Percentiles rank a stretch among this genome's conserved stretches.
These are phyloP conservation scores for Dryococelus australis DNA, from an alignment of 2,888 invertebrate species.

Conservation along the genomic window DNA sequence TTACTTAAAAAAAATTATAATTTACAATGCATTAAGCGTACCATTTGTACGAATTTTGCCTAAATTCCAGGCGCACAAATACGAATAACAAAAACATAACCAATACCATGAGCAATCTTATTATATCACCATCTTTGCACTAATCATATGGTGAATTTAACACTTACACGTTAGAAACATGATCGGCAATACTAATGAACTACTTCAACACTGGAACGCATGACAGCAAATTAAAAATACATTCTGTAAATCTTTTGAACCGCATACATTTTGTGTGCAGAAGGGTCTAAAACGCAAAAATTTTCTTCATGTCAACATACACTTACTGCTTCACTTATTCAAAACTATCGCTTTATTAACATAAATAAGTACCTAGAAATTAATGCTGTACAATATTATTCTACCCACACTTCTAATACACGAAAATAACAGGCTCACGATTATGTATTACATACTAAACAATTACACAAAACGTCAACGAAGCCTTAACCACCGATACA, in stretches of 20 bases:
- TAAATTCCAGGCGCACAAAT: too few species aligned
- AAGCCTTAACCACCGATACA: neutral
- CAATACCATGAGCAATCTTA: too few species aligned
- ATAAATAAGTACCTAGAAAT: neutral
- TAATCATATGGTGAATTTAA: too few species aligned
- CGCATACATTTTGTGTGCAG: neutral
- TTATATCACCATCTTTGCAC: too few species aligned
- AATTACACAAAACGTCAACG: neutral
- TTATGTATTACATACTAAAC: neutral
- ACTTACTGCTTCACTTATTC: neutral
- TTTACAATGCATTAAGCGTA: too few species aligned
- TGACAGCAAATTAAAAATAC: neutral
- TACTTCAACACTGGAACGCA: neutral
- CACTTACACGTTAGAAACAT: too few species aligned
- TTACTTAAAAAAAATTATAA: too few species aligned
- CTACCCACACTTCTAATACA: neutral
- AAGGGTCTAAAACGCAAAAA: slow-evolving; percentile 13
- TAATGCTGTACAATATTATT: neutral
- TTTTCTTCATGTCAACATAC: neutral
- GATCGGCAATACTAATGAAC: neutral
- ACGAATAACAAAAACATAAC: too few species aligned
- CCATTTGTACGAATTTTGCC: too few species aligned
- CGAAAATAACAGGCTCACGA: neutral
- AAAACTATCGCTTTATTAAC: neutral
- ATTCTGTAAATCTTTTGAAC: neutral